Evolutionary conservation across 1,140 invertebrate genomes (phyloP).

Genomic region (Drosophila paulistorum): DNA sequence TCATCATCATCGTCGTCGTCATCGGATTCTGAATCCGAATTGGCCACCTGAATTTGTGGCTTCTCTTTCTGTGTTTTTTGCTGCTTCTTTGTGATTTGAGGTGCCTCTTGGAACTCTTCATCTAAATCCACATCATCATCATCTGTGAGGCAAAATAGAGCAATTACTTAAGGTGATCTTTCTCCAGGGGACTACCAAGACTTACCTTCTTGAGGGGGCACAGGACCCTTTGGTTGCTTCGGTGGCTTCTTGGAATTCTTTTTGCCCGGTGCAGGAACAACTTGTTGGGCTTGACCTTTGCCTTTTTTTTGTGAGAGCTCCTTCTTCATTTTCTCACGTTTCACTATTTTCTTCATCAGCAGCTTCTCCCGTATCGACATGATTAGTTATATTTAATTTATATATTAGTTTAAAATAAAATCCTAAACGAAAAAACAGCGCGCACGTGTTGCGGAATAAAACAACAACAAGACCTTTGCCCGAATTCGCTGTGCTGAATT

Average conservation of each 20-base stretch:
- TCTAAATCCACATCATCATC: constrained; percentile 47
- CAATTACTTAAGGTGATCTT: background rate
- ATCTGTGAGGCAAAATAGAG: background rate
- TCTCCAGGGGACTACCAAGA: too few relatives aligned
- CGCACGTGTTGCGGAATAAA: constrained; percentile 62
- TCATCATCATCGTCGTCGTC: constrained; percentile 38
- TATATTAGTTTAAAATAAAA: constrained; percentile 39
- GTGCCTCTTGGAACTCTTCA: constrained; percentile 63
- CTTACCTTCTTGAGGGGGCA: constrained; percentile 43
- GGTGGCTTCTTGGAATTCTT: constrained; percentile 36
- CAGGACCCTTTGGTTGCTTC: constrained; percentile 25
- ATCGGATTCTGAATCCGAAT: constrained; percentile 66
- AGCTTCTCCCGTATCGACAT: constrained; percentile 91
- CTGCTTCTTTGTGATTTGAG: constrained; percentile 45
- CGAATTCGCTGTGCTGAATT: too few relatives aligned
- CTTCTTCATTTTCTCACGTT: constrained; percentile 89
- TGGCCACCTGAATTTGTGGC: constrained; percentile 69
- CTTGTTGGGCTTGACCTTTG: constrained; percentile 32
- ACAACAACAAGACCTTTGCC: constrained; percentile 4
- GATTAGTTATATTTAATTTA: constrained; percentile 20
- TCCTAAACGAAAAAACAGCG: constrained; percentile 31
- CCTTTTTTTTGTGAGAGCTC: constrained; percentile 85
- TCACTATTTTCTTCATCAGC: constrained; percentile 90
- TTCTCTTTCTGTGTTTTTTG: constrained; percentile 58
- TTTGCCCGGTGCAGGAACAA: background rate